Evolutionary conservation across 1,140 invertebrate species (phyloP), one percentile per base, ranked within the genome.

Genomic region (Battus philenor): DNA sequence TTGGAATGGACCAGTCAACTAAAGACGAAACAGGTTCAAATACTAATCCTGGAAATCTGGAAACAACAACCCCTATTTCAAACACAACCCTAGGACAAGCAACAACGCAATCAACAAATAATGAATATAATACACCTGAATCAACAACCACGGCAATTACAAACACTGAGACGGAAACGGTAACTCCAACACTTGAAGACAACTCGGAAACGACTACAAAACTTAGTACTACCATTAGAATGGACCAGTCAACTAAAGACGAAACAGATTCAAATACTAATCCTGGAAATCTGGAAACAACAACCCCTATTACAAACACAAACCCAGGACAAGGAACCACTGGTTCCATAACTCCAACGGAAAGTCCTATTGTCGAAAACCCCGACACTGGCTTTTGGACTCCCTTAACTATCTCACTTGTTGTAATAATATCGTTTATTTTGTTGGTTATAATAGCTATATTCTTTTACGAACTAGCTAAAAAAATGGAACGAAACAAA

Each of bases 351-450:
- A 26, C 20, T 15, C 11, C 34, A 5, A 1, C 11, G 6, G 6
- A 11, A 16, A 39, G 2, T 17, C n/a, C 6, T 29, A 11, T 27
- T 17, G n/a, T 26, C n/a, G 24, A 38, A 22, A 30, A 11, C n/a
- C 16, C 20, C 10, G n/a, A 31, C 32, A 24, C 18, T 7, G 24
- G 44, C 11, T 55, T 58, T 41, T 58, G 54, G 54, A 58, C 30
- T 15, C 46, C 59, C 9, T 26, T 58, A n/a, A 52, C 46, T 2
- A 62, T 62, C 16, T 34, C 51, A n/a, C 38, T 62, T 27, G 39
- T 47, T 2, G 55, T 62, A 15, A 16, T 58, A 17, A 24, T 55
- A 39, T 50, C 30, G 13, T 9, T 59, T 2, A 24, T 62, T 30
- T 4, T 54, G 1, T 41, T 62, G 20, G 41, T 39, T 7, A 12